Base-by-base conservation (phyloP, 2,113 vertebrate species). In the Phalacrocorax brasilianus region DNA sequence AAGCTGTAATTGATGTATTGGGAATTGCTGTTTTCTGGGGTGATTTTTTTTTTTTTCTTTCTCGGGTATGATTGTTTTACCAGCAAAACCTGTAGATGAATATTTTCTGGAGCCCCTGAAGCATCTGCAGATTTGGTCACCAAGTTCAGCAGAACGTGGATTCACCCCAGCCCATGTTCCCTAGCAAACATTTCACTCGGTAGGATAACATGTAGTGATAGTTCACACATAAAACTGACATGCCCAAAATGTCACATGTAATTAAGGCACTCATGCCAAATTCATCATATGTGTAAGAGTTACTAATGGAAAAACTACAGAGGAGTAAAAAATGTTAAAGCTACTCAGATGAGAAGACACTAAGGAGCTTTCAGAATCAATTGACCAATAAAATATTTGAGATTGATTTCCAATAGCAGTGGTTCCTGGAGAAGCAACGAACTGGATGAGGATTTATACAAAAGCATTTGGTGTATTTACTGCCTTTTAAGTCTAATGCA, bases 1-100 rank as follows among this genome's bases (percentile, higher is more conserved):
- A 3, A 50, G 38, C 38, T 33, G 14, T 11, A 28, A 45, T 3
- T 16, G 26, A 28, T 6, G 0, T 4, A 12, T 0, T 20, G 23
- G 32, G 14, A 79, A 16, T 9, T 2, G 9, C 40, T 52, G 61
- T 24, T 49, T 23, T 70, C 30, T 2, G 22, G 33, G 55, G 28
- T 30, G 4, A 3, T 7, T 13, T 12, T 63, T 16, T 8, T 9
- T 38, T 38, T 20, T 19, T 3, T 6, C 2, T 8, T 2, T 35
- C 56, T 47, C 40, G 7, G 50, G 20, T 23, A 7, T 0, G 0
- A 12, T 1, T 30, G 24, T 59, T 62, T 50, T 35, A 52, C 33
- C 56, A 47, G 13, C 21, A 5, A 67, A 62, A 73, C 18, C 79
- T 27, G 26, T 2, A 21, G 16, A 26, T 14, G 45, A 76, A 49